Conservation (phyloP, 2,797 vertebrate species). For the Sarcophilus harrisii region DNA sequence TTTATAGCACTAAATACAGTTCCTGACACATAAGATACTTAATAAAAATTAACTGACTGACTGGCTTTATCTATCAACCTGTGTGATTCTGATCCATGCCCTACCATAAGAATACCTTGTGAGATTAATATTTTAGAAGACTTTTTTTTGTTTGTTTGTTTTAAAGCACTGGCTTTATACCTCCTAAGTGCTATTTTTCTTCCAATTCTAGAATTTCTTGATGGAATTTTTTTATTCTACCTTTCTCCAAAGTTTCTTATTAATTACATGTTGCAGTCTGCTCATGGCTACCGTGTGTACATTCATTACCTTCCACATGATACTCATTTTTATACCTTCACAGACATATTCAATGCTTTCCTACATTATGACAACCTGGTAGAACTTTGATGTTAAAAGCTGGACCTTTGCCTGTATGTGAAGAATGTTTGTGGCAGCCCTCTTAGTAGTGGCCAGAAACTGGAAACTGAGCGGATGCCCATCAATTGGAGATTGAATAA, state of each 20-base stretch:
- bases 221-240: not conserved
- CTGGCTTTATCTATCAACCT: not conserved
- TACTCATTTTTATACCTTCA: not conserved
- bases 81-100: not conserved
- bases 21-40: not conserved
- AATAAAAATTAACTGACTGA: not conserved
- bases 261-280: not conserved
- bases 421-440: no score
- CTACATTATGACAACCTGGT: not conserved
- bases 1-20: not conserved
- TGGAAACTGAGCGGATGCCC: no score
- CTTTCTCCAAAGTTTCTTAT: not conserved
- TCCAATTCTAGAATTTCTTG: not conserved
- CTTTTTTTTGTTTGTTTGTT: not conserved
- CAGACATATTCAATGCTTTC: not conserved
- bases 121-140: not conserved
- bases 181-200: not conserved
- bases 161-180: not conserved
- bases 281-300: not conserved
- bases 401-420: not conserved
- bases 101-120: not conserved
- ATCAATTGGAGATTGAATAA: no score
- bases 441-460: no score
- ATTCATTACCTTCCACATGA: not conserved
- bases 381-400: not conserved